Evolutionary conservation across 2,888 invertebrate species (phyloP).

Genomic region (Adelphocoris suturalis): DNA sequence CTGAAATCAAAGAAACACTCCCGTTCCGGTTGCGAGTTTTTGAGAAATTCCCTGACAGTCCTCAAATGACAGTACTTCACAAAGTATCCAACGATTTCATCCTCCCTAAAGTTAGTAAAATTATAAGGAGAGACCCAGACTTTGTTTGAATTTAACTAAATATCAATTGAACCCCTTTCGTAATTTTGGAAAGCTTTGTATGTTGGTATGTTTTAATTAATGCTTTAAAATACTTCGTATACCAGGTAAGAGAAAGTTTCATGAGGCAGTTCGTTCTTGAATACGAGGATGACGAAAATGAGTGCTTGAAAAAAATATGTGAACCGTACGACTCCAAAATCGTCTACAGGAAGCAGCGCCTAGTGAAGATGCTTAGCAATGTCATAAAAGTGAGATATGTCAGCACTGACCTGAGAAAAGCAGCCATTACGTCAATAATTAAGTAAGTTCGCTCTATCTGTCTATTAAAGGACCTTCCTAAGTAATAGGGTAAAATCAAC

Average conservation of each 20-base stretch:
- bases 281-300: conserved; percentile 88
- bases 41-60: conserved; percentile 98
- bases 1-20: conserved; percentile 97
- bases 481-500: too few species aligned
- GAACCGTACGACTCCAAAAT: conserved; percentile 87
- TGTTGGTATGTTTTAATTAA: not conserved
- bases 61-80: conserved; percentile 97
- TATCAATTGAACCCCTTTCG: not conserved
- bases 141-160: not conserved
- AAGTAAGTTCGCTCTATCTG: conserved; percentile 82
- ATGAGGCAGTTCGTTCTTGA: conserved; percentile 98
- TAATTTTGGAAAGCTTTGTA: not conserved
- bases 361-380: conserved; percentile 89
- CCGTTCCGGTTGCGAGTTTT: conserved; percentile 97
- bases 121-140: not conserved
- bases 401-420: conserved; percentile 87
- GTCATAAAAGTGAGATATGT: conserved; percentile 91
- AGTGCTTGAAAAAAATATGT: conserved; percentile 79
- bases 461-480: too few species aligned
- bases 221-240: conserved; percentile 50
- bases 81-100: conserved; percentile 96
- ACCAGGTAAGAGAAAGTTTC: conserved; percentile 95
- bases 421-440: conserved; percentile 92
- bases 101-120: conserved; percentile 86
- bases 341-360: conserved; percentile 90